Evolutionary conservation across 2,888 invertebrate species (phyloP).

Genomic region (Trachelus iudaicus): DNA sequence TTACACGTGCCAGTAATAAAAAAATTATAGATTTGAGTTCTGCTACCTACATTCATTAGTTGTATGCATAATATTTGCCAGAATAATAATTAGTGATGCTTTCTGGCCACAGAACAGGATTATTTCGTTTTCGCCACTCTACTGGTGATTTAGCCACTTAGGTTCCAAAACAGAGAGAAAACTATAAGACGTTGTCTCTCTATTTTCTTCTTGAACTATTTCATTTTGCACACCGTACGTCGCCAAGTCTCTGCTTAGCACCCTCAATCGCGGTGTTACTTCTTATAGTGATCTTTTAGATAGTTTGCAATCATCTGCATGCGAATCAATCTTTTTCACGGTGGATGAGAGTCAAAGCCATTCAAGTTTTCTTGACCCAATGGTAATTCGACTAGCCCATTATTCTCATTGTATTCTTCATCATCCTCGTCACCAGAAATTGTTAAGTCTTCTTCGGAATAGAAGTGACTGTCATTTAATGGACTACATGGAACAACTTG

Average conservation of each 20-base stretch:
- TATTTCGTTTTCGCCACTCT: background rate
- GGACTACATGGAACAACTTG: constrained; percentile 37
- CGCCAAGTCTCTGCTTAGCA: background rate
- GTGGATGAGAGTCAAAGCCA: constrained; percentile 31
- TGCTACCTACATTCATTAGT: background rate
- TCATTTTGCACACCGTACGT: background rate
- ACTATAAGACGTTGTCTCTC: background rate
- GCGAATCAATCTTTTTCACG: constrained; percentile 20
- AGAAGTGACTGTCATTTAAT: constrained; percentile 30
- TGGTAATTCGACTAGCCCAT: background rate
- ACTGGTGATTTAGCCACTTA: background rate
- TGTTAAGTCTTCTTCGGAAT: constrained; percentile 26
- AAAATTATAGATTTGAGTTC: background rate
- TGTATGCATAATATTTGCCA: background rate
- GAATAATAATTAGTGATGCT: background rate
- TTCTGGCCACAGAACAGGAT: background rate
- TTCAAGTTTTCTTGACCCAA: constrained; percentile 18
- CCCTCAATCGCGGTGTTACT: background rate
- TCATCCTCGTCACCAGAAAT: constrained; percentile 31
- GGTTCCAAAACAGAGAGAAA: background rate
- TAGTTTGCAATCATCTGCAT: background rate
- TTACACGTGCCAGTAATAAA: background rate
- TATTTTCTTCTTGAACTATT: background rate
- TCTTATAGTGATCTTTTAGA: background rate
- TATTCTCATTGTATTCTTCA: constrained; percentile 37